Conservation (phyloP, 2,888 invertebrate species). For the Pogonocherus hispidulus region DNA sequence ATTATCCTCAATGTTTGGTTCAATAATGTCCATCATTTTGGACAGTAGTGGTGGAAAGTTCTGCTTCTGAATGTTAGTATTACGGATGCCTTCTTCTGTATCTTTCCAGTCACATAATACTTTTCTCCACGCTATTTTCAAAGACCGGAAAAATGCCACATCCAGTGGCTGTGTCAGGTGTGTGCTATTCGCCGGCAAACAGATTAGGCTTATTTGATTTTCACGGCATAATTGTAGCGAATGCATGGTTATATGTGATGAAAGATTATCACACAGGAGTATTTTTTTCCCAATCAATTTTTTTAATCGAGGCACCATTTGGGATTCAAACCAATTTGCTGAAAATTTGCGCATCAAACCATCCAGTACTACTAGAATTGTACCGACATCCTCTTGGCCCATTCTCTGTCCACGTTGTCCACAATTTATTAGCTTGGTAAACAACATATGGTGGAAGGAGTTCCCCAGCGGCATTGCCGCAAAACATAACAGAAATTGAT, state of each 20-base stretch:
- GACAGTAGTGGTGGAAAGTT: slow-evolving; percentile 12
- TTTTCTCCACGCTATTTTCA: slow-evolving; percentile 22
- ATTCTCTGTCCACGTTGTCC: slow-evolving; percentile 48
- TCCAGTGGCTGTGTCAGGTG: slow-evolving; percentile 21
- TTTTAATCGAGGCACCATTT: slow-evolving; percentile 37
- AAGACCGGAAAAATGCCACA: slow-evolving; percentile 21
- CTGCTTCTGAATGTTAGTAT: slow-evolving; percentile 25
- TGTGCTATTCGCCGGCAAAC: slow-evolving; percentile 1
- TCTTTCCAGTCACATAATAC: too few species aligned
- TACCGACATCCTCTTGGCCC: slow-evolving; percentile 37
- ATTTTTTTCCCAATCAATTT: slow-evolving; percentile 36
- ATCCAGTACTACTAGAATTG: slow-evolving; percentile 37
- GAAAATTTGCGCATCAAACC: slow-evolving; percentile 49
- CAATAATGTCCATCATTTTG: slow-evolving; percentile 14
- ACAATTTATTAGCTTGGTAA: slow-evolving; percentile 41
- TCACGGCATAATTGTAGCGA: slow-evolving; percentile 2
- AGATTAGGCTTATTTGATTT: slow-evolving; percentile 1
- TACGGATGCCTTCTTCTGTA: too few species aligned
- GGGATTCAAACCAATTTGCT: slow-evolving; percentile 43
- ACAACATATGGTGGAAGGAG: slow-evolving; percentile 42
- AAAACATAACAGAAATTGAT: slow-evolving; percentile 47
- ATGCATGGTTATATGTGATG: slow-evolving; percentile 14
- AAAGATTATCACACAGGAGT: slow-evolving; percentile 26
- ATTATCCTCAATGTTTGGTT: slow-evolving; percentile 3
- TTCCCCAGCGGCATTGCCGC: slow-evolving; percentile 40